These are phyloP conservation scores for Clunio marinus DNA, from an alignment of 2,888 invertebrate species.

Conservation along the genomic window DNA sequence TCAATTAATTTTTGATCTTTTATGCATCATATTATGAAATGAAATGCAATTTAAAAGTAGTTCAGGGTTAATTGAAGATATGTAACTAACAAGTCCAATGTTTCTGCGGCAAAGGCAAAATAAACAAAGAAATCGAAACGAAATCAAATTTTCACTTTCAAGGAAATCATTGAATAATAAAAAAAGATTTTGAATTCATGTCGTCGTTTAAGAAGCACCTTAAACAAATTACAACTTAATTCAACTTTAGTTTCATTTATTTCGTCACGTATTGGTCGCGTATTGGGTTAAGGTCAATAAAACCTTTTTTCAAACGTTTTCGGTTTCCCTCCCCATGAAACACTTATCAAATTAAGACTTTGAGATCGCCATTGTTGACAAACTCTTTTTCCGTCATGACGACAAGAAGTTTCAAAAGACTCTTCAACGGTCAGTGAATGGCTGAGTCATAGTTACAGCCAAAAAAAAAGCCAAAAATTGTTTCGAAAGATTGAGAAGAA, in stretches of 20 bases:
- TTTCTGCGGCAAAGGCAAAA: too few relatives aligned
- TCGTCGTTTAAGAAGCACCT: background rate
- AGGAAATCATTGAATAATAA: too few relatives aligned
- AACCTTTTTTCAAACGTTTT: background rate
- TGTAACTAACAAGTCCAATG: too few relatives aligned
- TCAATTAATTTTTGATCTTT: too few relatives aligned
- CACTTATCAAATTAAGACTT: constrained; percentile 1
- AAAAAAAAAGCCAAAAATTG: too few relatives aligned
- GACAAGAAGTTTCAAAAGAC: background rate
- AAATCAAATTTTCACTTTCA: constrained; percentile 20
- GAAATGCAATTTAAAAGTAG: background rate
- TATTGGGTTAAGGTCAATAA: constrained; percentile 34
- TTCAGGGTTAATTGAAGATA: background rate
- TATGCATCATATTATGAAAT: constrained; percentile 5
- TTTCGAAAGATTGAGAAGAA: background rate
- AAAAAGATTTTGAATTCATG: background rate
- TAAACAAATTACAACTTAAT: background rate
- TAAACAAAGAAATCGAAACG: too few relatives aligned
- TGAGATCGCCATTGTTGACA: constrained; percentile 15
- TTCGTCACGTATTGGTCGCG: constrained; percentile 9
- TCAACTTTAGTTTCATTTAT: background rate
- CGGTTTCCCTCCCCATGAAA: too few relatives aligned
- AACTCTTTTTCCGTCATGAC: constrained; percentile 2
- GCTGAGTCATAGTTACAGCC: background rate
- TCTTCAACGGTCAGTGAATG: background rate